Base-by-base conservation (phyloP, 2,888 invertebrate genomes). In the Acrobasis consociella region DNA sequence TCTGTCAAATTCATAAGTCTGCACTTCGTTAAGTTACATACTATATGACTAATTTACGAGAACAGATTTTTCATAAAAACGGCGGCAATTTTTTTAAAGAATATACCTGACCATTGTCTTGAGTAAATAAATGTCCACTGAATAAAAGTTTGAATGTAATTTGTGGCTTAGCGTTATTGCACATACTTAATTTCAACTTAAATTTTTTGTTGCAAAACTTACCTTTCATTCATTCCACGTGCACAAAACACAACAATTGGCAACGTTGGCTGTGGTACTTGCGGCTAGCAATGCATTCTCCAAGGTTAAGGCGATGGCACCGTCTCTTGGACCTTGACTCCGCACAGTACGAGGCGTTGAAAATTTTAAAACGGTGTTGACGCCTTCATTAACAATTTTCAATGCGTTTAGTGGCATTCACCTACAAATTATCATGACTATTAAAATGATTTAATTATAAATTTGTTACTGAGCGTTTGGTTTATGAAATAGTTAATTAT, bases 401-500 rank as follows among this genome's bases (percentile, higher is more conserved):
- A 50, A 60, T 60, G 60, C 50, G 16, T 60, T 60, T 15, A 16
- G 56, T 56, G 56, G 56, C 56, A 56, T 56, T 56, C 56, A 56
- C 56, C 56, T 56, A 56, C 56, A 22, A 42, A 56, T 38, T 56
- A 62, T 11, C 49, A 31, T 62, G 51, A 58, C n/a, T 58, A 46
- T 17, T 31, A n/a, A 69, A 71, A 66, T 65, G 66, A 73, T n/a
- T 52, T 52, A 52, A 52, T 51, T 51, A 10, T 11, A 11, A 51
- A 51, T 52, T 52, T 46, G 46, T 46, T 46, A 46, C 46, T n/a
- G 46, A 46, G 3, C 46, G 46, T 11, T 13, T 13, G n/a, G 2
- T 46, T 46, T 31, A 7, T 46, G 11, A 10, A 46, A 46, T 46
- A 42, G 11, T n/a, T n/a, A 9, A 42, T n/a, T n/a, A 46, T 9